A percentile compares a stretch with the other conserved stretches of the same genome.
Evolutionary conservation across 64 coral and sea anemone genomes (phyloP).

Genomic region (Stichodactyla mertensii): DNA sequence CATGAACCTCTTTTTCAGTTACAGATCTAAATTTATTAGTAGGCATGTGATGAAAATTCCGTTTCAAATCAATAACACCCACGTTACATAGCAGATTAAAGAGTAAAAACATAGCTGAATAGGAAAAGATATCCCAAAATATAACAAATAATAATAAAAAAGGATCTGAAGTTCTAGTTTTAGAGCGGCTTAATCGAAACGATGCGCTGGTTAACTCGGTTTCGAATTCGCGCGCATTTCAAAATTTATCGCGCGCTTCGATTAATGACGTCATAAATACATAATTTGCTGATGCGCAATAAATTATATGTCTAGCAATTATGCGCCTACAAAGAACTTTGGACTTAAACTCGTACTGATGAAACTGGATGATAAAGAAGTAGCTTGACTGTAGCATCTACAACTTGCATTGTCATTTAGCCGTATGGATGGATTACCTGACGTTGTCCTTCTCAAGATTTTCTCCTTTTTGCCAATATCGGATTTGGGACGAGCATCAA

Average conservation of each 20-base stretch:
- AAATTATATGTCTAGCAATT: neutral
- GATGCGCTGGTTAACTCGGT: neutral
- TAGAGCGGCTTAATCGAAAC: too few species aligned
- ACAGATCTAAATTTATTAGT: too few species aligned
- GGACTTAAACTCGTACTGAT: neutral
- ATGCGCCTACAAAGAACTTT: too few species aligned
- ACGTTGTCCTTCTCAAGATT: conserved; percentile 86
- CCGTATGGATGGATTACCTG: conserved; percentile 74
- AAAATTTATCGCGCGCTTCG: neutral
- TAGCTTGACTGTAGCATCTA: neutral
- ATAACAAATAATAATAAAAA: too few species aligned
- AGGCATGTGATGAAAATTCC: too few species aligned
- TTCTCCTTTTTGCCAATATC: conserved; percentile 76
- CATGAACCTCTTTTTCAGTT: too few species aligned
- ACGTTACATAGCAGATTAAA: too few species aligned
- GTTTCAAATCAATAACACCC: too few species aligned
- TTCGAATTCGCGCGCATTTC: neutral
- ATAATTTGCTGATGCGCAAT: neutral
- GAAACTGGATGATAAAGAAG: neutral
- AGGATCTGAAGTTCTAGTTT: too few species aligned
- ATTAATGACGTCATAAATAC: conserved; percentile 20
- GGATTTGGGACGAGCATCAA: conserved; percentile 72
- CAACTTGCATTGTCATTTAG: neutral
- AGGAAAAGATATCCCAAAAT: too few species aligned
- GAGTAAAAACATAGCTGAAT: too few species aligned